phyloP scores from a whole-genome alignment of 2,888 invertebrate species.

The Venusia cambrica region DNA sequence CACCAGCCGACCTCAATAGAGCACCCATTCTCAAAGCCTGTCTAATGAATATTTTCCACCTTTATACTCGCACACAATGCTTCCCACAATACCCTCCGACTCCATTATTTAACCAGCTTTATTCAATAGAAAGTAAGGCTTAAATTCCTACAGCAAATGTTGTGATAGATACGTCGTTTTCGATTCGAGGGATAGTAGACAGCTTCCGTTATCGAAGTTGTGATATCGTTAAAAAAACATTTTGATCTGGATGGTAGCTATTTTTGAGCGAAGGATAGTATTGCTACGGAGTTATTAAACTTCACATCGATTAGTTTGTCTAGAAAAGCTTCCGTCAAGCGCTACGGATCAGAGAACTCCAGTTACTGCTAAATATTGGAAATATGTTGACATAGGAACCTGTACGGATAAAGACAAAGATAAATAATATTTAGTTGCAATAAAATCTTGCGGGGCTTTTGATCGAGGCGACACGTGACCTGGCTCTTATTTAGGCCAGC shows the following conservation, averaged over 20 bases:
- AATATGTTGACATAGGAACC: too few relatives aligned
- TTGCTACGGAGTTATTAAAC: slow-evolving; percentile 1
- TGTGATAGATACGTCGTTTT: background rate
- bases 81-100: slow-evolving; percentile 4
- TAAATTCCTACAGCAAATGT: background rate
- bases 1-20: slow-evolving; percentile 11
- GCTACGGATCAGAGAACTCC: too few relatives aligned
- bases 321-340: too few relatives aligned
- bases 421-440: too few relatives aligned
- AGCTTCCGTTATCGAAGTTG: slow-evolving; percentile 1
- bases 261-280: too few relatives aligned
- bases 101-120: background rate
- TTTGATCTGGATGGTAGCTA: slow-evolving; percentile 1
- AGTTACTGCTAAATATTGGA: too few relatives aligned
- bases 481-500: too few relatives aligned
- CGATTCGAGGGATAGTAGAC: background rate
- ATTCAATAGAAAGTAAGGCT: background rate
- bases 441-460: too few relatives aligned
- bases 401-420: too few relatives aligned
- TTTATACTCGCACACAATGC: slow-evolving; percentile 16
- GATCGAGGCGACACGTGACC: too few relatives aligned
- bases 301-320: too few relatives aligned
- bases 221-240: slow-evolving; percentile 11
- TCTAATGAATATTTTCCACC: slow-evolving; percentile 17
- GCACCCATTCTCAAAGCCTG: slow-evolving; percentile 5